Evolutionary conservation across 1,140 invertebrate species (phyloP).

Genomic region (Dinothrombium tinctorium): DNA sequence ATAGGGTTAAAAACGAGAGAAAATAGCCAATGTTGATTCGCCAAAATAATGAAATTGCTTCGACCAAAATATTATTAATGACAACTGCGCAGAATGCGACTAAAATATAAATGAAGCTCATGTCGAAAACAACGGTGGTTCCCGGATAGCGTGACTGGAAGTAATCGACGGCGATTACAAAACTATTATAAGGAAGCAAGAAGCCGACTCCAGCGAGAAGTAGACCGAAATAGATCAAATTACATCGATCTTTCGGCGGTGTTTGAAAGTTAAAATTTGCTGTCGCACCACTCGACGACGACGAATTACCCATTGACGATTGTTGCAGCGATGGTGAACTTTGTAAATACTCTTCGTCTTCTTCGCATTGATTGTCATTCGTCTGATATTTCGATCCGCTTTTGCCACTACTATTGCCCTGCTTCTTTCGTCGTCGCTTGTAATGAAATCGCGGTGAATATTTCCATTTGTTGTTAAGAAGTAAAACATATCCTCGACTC

Average conservation of each 20-base stretch:
- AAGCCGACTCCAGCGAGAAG: conserved; percentile 67
- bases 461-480: too few species aligned
- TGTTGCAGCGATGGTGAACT: too few species aligned
- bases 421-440: too few species aligned
- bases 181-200: conserved; percentile 59
- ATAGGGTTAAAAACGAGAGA: conserved; percentile 48
- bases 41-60: conserved; percentile 49
- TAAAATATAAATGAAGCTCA: conserved; percentile 67
- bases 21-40: conserved; percentile 67
- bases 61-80: conserved; percentile 57
- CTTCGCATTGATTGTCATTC: too few species aligned
- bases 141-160: conserved; percentile 47
- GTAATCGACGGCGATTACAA: conserved; percentile 16
- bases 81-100: conserved; percentile 62
- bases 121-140: conserved; percentile 65
- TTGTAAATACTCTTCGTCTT: too few species aligned
- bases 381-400: too few species aligned
- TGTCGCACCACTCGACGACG: too few species aligned
- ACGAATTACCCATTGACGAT: too few species aligned
- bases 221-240: conserved; percentile 50
- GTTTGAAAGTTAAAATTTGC: too few species aligned
- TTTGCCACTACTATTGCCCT: too few species aligned
- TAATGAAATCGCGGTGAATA: too few species aligned
- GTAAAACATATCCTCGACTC: too few species aligned
- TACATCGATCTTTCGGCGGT: conserved; percentile 25